Evolutionary conservation across 2,113 vertebrate genomes (phyloP), one percentile per base, ranked within the genome.

Genomic region (Marmota flaviventris): DNA sequence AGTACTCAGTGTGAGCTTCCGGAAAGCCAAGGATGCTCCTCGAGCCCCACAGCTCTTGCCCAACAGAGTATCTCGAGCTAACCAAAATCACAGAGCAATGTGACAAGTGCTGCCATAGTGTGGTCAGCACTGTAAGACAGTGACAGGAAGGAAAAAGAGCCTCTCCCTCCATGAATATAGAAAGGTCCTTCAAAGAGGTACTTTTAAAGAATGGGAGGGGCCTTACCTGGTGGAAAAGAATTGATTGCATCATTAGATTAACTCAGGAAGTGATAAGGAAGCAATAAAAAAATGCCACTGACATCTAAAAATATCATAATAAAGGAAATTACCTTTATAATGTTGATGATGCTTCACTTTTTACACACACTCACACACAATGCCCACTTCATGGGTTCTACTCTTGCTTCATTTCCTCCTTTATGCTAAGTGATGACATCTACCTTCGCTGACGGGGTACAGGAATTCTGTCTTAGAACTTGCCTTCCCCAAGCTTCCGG

Each of bases 321-420:
- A 82, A 81, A 14, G 89, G 94, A 97, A 95, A 73, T 90, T 77
- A 90, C 89, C 75, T 56, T 42, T 70, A n/a, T 34, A 94, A 77
- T 0, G 5, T 14, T 77, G 39, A 93, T 29, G 8, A 34, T 58
- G 10, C 24, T 61, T 48, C 27, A 17, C 45, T 37, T 12, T 75
- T 45, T 65, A 9, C 25, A 25, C 25, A 25, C 22, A 37, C 91
- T 39, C 22, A 61, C 65, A 61, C 70, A 63, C 65, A 48, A 82
- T 4, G 29, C 14, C 34, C 37, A 56, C 75, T 77, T 97, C 72
- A 51, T 77, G 51, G 53, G 87, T 93, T 90, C 20, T 39, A 7
- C 14, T 95, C 77, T 97, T 97, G 95, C 94, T 58, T 97, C 97
- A 98, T 78, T 98, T 98, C 97, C 97, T 97, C 67, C 70, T 95